Percentiles rank a stretch among this genome's conserved stretches.
Conservation (phyloP, 1,140 invertebrate species). For the Phymorhynchus buccinoides region DNA sequence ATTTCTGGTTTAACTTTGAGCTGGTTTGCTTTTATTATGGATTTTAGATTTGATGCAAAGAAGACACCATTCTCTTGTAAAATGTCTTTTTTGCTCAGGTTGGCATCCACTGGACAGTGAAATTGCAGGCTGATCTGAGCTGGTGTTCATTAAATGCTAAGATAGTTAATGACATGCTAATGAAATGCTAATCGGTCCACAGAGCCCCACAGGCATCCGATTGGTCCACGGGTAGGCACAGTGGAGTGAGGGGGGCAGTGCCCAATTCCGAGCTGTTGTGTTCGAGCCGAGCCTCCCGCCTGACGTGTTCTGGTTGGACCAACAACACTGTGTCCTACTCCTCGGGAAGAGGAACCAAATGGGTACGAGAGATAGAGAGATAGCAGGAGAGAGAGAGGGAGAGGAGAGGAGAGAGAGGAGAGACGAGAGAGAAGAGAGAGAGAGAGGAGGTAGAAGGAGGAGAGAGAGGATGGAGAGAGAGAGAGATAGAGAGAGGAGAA, state of each 20-base stretch:
- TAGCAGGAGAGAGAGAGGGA: not conserved
- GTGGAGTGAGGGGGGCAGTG: slow-evolving; percentile 31
- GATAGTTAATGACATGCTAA: no score
- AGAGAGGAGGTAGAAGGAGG: not conserved
- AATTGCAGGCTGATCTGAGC: slow-evolving; percentile 44
- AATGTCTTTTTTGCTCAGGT: no score
- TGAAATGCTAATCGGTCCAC: not conserved
- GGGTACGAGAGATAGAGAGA: not conserved
- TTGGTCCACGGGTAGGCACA: not conserved
- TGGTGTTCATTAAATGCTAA: no score
- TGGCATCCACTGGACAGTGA: no score
- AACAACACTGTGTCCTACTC: slow-evolving; percentile 31
- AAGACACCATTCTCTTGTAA: no score
- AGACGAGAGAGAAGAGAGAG: not conserved
- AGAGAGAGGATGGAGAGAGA: no score
- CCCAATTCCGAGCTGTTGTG: slow-evolving; percentile 43
- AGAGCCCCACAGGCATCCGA: slow-evolving; percentile 35
- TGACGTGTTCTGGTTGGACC: slow-evolving; percentile 25
- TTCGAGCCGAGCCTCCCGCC: slow-evolving; percentile 35
- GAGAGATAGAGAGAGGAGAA: no score
- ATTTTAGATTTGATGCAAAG: no score
- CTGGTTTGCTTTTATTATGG: no score
- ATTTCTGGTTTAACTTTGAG: no score
- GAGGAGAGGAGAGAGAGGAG: not conserved
- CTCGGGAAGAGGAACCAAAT: not conserved